Evolutionary conservation across 1,140 invertebrate species (phyloP).

Genomic region (Ridgeia piscesae): DNA sequence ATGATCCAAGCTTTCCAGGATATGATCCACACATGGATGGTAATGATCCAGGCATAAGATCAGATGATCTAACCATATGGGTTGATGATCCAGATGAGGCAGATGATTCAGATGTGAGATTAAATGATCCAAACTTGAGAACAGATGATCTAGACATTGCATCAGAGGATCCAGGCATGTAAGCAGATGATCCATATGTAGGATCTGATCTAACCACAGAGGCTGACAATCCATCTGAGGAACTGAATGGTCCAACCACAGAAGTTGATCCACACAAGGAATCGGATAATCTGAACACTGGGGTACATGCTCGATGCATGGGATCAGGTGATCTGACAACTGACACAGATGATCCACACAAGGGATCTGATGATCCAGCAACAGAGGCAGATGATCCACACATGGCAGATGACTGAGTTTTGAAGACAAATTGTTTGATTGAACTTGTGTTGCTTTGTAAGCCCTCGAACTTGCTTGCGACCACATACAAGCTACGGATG

Average conservation of each 20-base stretch:
- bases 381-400: not conserved
- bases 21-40: conserved; percentile 11
- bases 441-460: conserved; percentile 1
- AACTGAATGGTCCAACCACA: conserved; percentile 31
- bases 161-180: not conserved
- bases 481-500: conserved; percentile 73
- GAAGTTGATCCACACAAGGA: not conserved
- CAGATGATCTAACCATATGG: conserved; percentile 4
- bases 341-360: not conserved
- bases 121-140: not conserved
- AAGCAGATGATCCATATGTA: not conserved
- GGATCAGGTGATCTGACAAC: conserved; percentile 13
- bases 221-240: not conserved
- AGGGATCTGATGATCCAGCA: conserved; percentile 2
- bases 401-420: conserved; percentile 1
- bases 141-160: not conserved
- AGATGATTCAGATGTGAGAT: not conserved
- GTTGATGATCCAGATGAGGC: not conserved
- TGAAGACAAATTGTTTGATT: not conserved
- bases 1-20: conserved; percentile 11
- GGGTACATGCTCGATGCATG: conserved; percentile 10
- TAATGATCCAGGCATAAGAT: not conserved
- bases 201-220: not conserved
- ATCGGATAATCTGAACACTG: conserved; percentile 15
- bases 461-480: conserved; percentile 77